These are phyloP conservation scores for Lycophotia porphyrea DNA, from an alignment of 2,888 invertebrate genomes.

Conservation along the genomic window DNA sequence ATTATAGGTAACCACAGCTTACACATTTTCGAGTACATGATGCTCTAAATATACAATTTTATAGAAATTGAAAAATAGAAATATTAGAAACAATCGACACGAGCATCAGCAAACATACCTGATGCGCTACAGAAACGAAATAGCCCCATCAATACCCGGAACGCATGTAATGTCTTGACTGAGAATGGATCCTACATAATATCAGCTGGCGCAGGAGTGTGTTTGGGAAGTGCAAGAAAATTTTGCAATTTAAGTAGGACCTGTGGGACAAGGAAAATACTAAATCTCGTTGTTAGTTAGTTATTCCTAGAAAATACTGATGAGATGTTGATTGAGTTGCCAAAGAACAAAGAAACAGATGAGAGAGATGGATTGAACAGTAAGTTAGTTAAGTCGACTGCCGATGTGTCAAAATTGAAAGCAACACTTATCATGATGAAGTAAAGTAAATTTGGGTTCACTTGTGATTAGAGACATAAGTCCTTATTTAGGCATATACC, in stretches of 20 bases:
- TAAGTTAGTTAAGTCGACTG: background rate
- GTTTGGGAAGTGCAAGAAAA: background rate
- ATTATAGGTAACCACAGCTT: no score
- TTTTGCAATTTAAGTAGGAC: background rate
- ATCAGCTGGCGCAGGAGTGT: background rate
- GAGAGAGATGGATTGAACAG: background rate
- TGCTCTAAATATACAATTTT: no score
- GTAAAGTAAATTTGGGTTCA: background rate
- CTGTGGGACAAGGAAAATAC: background rate
- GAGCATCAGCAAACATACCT: no score
- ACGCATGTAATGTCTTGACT: no score
- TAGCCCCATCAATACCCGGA: no score
- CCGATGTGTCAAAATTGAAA: background rate
- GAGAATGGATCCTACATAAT: no score
- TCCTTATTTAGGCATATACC: background rate
- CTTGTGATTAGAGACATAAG: background rate
- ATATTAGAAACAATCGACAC: no score
- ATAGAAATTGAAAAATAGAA: no score
- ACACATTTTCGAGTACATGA: no score
- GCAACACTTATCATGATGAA: background rate
- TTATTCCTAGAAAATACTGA: background rate
- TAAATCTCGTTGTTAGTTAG: background rate
- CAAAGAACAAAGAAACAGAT: background rate
- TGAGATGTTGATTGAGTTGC: background rate
- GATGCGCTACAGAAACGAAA: no score